Evolutionary conservation across 2,888 invertebrate species (phyloP).

Genomic region (Yponomeuta malinellus): DNA sequence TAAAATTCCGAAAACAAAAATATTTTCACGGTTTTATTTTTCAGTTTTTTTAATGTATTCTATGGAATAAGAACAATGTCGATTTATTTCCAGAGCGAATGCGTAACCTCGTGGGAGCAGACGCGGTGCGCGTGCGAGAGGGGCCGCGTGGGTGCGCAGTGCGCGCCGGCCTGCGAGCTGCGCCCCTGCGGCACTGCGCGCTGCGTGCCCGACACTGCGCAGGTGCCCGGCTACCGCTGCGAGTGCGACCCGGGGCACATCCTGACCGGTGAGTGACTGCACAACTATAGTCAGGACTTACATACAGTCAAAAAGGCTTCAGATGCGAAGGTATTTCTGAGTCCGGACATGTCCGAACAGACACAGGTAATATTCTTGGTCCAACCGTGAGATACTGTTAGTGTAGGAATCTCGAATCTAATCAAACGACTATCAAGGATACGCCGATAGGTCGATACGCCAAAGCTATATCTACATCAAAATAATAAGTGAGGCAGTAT

Average conservation of each 20-base stretch:
- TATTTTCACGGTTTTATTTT: no score
- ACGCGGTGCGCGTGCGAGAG: conserved; percentile 80
- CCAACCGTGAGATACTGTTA: no score
- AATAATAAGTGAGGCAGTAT: no score
- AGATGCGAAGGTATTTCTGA: no score
- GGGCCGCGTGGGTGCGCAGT: conserved; percentile 85
- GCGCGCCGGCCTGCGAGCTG: conserved; percentile 87
- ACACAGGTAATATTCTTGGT: no score
- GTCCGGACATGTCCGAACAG: no score
- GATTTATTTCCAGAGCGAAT: conserved; percentile 46
- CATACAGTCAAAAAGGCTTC: background rate
- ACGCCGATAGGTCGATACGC: no score
- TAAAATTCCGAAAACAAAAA: no score
- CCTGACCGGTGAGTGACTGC: conserved; percentile 74
- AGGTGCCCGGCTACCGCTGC: conserved; percentile 83
- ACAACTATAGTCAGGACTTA: background rate
- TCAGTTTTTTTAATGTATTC: no score
- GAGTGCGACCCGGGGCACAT: conserved; percentile 82
- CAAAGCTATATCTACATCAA: no score
- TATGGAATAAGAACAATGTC: background rate
- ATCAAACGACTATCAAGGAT: no score
- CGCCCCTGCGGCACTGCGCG: conserved; percentile 87
- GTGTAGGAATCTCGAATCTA: no score
- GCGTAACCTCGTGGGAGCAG: conserved; percentile 74
- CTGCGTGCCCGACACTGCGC: conserved; percentile 77